Evolutionary conservation across 30 jellyfish, hydroid and myxozoan genomes (phyloP), one percentile per base, ranked within the genome.

Genomic region (Catostylus mosaicus): DNA sequence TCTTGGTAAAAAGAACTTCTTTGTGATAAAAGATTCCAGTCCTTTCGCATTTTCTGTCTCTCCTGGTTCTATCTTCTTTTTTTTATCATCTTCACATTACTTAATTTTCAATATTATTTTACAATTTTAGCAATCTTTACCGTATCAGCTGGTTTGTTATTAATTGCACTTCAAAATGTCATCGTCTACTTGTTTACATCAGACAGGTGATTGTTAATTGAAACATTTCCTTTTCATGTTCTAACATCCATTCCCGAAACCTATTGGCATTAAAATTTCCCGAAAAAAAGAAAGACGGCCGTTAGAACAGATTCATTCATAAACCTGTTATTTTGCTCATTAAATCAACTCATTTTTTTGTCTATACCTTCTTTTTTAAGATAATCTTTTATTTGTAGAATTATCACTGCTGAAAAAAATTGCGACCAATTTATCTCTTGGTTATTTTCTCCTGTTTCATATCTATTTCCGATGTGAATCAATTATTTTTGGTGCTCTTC

Each of bases 161-260:
- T 80, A 30, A 24, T 46, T 27, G 77, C 60, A 20, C 69, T 67
- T 7, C 60, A 80, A 24, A 78, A 80, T 29, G 82, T 63, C 50
- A 67, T 80, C 32, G 84, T 34, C 65, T 66, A 64, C n/a, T 3
- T 80, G 59, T 80, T 80, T 60, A 80, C 90, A 31, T 63, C 46
- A 24, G 90, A 80, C 57, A 51, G 78, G 90, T 80, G 38, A 40
- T 40, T 7, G 7, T 14, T 14, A 5, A 40, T 40, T 40, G 54
- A 5, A 40, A 40, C 14, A 7, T 14, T 5, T 40, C 14, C 11
- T 40, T 5, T 5, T 40, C 11, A 7, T 40, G 54, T 5, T 40
- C n/a, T n/a, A n/a, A 14, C 27, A 22, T 30, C n/a, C 34, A 0
- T 0, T 0, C 33, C 1, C 32, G 29, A n/a, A n/a, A n/a, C n/a